These are phyloP conservation scores for Cromileptes altivelis DNA, from an alignment of 2,113 vertebrate species.

Conservation along the genomic window DNA sequence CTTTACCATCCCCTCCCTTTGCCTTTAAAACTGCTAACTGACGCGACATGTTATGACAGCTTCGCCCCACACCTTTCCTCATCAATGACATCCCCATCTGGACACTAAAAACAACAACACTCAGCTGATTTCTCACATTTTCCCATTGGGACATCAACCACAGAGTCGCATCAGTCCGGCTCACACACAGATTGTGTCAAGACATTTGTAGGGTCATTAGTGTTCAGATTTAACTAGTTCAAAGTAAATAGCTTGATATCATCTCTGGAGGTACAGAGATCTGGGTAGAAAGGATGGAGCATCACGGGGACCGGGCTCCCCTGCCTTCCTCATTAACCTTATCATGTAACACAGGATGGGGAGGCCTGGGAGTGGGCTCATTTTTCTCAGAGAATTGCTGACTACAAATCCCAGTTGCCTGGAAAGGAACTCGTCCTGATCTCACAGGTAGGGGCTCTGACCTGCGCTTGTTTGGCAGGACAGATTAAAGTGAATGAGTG, in stretches of 20 bases:
- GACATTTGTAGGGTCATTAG: conserved; percentile 35
- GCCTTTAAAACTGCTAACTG: conserved; percentile 56
- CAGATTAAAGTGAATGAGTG: conserved; percentile 73
- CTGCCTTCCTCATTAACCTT: conserved; percentile 74
- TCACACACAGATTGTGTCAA: conserved; percentile 3
- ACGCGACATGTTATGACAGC: conserved; percentile 42
- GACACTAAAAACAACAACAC: conserved; percentile 20
- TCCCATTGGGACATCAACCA: conserved; percentile 27
- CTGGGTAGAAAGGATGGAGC: conserved; percentile 25
- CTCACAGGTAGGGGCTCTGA: conserved; percentile 66
- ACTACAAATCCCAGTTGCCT: conserved; percentile 78
- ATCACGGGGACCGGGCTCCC: conserved; percentile 1
- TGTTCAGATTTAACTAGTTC: conserved; percentile 47
- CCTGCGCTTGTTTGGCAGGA: conserved; percentile 59
- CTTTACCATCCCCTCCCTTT: conserved; percentile 31
- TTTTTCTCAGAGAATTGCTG: conserved; percentile 70
- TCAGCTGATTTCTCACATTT: conserved; percentile 46
- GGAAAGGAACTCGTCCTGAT: conserved; percentile 63
- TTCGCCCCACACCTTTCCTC: conserved; percentile 40
- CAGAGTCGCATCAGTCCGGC: background rate
- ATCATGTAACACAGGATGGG: conserved; percentile 47
- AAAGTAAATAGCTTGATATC: conserved; percentile 19
- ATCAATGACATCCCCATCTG: conserved; percentile 61
- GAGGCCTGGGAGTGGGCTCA: conserved; percentile 58
- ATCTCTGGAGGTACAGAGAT: conserved; percentile 36